phyloP scores from a whole-genome alignment of 2,888 invertebrate species.

The Meganola albula region DNA sequence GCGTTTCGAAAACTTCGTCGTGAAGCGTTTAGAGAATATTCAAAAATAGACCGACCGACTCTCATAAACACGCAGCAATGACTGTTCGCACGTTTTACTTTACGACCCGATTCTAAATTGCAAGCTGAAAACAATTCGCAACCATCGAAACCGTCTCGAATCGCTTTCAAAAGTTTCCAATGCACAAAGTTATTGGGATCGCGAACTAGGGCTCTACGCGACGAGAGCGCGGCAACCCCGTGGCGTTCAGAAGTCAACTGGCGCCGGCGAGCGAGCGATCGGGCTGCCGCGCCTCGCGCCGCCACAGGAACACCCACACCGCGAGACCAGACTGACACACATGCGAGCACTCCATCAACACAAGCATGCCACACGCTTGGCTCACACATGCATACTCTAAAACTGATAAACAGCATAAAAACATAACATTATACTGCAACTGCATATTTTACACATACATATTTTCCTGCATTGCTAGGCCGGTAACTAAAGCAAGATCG shows the following conservation, averaged over 20 bases:
- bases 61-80: slow-evolving; percentile 55
- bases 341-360: slow-evolving; percentile 34
- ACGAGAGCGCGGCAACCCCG: slow-evolving; percentile 58
- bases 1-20: slow-evolving; percentile 75
- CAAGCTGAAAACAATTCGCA: slow-evolving; percentile 43
- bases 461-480: slow-evolving; percentile 37
- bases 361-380: slow-evolving; percentile 22
- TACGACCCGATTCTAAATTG: slow-evolving; percentile 42
- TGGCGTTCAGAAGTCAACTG: slow-evolving; percentile 67
- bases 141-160: slow-evolving; percentile 45
- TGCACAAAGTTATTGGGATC: slow-evolving; percentile 70
- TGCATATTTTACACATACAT: slow-evolving; percentile 51
- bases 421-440: slow-evolving; percentile 61
- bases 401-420: slow-evolving; percentile 71
- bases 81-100: slow-evolving; percentile 43
- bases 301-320: slow-evolving; percentile 57
- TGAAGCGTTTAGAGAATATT: slow-evolving; percentile 73
- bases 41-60: slow-evolving; percentile 72
- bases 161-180: slow-evolving; percentile 74
- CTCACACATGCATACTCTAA: slow-evolving; percentile 40
- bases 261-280: slow-evolving; percentile 47
- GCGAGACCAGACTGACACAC: slow-evolving; percentile 27
- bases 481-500: slow-evolving; percentile 20
- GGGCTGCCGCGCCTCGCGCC: slow-evolving; percentile 51
- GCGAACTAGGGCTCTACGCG: slow-evolving; percentile 60